Conservation (phyloP, 2,888 invertebrate genomes). For the Ferdinandea cuprea region DNA sequence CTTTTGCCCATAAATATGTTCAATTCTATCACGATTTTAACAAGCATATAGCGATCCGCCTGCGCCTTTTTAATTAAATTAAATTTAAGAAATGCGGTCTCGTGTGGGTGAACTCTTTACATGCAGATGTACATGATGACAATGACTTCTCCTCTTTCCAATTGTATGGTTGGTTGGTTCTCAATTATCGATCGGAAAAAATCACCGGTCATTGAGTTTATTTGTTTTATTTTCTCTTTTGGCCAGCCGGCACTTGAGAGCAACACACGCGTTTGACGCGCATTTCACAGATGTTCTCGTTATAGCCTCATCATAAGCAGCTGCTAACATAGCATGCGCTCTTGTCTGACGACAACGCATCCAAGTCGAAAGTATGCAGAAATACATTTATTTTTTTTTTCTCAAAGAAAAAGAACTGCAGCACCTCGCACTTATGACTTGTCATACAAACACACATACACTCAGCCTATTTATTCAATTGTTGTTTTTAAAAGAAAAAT, state of each 20-base stretch:
- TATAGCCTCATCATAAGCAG: slow-evolving; percentile 59
- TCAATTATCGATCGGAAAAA: slow-evolving; percentile 29
- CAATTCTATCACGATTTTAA: neutral
- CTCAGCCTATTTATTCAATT: slow-evolving; percentile 31
- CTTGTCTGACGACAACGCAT: neutral
- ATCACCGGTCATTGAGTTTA: slow-evolving; percentile 37
- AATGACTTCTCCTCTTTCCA: slow-evolving; percentile 40
- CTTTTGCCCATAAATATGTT: neutral
- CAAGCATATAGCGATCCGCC: slow-evolving; percentile 4
- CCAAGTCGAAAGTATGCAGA: slow-evolving; percentile 40
- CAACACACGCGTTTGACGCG: slow-evolving; percentile 50
- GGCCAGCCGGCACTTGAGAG: slow-evolving; percentile 47
- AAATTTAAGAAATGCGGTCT: slow-evolving; percentile 6
- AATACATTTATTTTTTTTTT: slow-evolving; percentile 13
- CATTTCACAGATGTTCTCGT: slow-evolving; percentile 69
- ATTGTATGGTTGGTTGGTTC: slow-evolving; percentile 22
- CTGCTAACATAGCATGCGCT: slow-evolving; percentile 49
- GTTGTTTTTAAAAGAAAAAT: slow-evolving; percentile 31
- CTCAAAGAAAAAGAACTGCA: too few relatives aligned
- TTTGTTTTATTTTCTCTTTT: slow-evolving; percentile 16
- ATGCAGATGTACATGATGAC: slow-evolving; percentile 50
- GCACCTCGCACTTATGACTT: too few relatives aligned
- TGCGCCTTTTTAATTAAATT: slow-evolving; percentile 36
- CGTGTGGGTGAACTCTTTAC: slow-evolving; percentile 51
- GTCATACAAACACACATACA: neutral